Evolutionary conservation across 2,888 invertebrate genomes (phyloP).

Genomic region (Harpalus rubripes): DNA sequence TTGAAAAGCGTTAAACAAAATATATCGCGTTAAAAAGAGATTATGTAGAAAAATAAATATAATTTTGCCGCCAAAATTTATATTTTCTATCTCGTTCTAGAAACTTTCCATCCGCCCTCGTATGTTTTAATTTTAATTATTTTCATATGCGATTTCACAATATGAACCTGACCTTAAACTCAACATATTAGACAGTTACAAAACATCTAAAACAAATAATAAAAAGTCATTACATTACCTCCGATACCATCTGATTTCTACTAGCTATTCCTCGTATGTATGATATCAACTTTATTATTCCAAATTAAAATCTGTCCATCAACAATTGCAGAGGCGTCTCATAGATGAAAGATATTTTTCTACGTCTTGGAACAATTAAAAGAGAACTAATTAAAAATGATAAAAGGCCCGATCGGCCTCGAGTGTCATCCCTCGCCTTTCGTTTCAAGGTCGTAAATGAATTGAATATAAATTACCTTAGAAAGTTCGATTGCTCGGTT

Average conservation of each 20-base stretch:
- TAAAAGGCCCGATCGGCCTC: conserved; percentile 63
- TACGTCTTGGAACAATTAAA: conserved; percentile 54
- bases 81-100: no score
- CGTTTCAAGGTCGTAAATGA: conserved; percentile 39
- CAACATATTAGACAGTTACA: neutral
- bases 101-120: no score
- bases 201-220: conserved; percentile 49
- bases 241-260: conserved; percentile 9
- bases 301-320: conserved; percentile 56
- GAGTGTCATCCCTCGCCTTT: conserved; percentile 55
- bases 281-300: conserved; percentile 48
- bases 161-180: conserved; percentile 25
- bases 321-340: conserved; percentile 19
- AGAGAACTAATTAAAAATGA: conserved; percentile 67
- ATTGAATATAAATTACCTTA: conserved; percentile 59
- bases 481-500: conserved; percentile 40
- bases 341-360: conserved; percentile 31
- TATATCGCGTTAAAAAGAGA: no score
- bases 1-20: no score
- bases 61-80: no score
- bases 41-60: no score
- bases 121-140: neutral
- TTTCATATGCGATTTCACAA: conserved; percentile 14
- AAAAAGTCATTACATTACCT: conserved; percentile 35
- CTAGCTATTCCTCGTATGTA: neutral